Evolutionary conservation across 2,888 invertebrate genomes (phyloP), one percentile per base, ranked within the genome.

Genomic region (Drosophila niveifrons): DNA sequence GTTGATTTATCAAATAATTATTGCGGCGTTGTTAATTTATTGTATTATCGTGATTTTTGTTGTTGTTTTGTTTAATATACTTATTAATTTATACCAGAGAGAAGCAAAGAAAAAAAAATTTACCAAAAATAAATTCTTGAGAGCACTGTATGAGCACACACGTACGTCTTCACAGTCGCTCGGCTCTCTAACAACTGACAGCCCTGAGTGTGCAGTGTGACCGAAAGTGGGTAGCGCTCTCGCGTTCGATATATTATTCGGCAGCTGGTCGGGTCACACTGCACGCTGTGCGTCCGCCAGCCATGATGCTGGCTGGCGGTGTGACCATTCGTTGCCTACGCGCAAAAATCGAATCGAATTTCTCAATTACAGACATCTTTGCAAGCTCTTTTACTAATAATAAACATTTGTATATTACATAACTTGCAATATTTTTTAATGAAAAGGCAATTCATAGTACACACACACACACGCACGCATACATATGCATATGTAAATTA

Each of bases 111-210:
- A 81, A 73, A 77, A 73, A 69, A 71, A 81, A 73, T 34, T 83
- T 81, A 88, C 88, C 82, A 83, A 88, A 84, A 86, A 83, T 86
- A 83, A 75, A 80, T 88, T 88, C 85, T 80, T 80, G 81, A 82
- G 82, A 82, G 82, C 87, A 87, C 82, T 78, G 81, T 82, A 66
- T 79, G 82, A 82, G 88, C 88, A 87, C 82, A 87, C 82, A 87
- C 82, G 82, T 81, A 84, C 88, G 82, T 81, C 88, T 87, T 84
- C 79, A 81, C 80, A 77, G 78, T 78, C 80, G 80, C 78, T 80
- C 78, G 80, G 80, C 80, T 78, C 78, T 79, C 75, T 75, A 75
- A 75, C 75, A 75, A 75, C 75, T 75, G 73, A 75, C 75, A 58
- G 73, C 61, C 44, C 36, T 55, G 50, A 72, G 51, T 41, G 28